Evolutionary conservation across 2,113 vertebrate genomes (phyloP).

Genomic region (Pundamilia nyererei): DNA sequence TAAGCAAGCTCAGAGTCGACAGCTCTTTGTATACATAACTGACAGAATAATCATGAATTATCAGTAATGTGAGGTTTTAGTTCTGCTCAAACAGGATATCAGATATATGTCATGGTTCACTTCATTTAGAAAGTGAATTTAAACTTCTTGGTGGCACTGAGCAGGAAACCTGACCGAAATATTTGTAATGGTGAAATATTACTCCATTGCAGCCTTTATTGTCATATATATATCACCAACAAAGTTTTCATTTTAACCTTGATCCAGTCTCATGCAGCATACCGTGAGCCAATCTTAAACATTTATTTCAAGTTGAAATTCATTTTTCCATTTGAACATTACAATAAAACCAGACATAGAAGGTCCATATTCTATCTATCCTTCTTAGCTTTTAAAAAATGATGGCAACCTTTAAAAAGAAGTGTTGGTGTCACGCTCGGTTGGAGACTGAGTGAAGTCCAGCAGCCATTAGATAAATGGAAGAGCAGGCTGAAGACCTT

Average conservation of each 20-base stretch:
- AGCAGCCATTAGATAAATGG: slow-evolving; percentile 5
- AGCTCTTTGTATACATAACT: not conserved
- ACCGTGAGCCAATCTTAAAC: not conserved
- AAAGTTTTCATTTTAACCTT: not conserved
- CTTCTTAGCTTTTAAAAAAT: not conserved
- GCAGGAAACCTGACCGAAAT: not conserved
- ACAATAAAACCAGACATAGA: not conserved
- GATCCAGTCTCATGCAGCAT: not conserved
- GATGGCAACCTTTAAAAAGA: not conserved
- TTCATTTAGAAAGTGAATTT: not conserved
- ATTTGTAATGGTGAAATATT: not conserved
- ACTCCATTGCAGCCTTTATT: not conserved
- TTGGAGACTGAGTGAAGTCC: not conserved
- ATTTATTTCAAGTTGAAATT: not conserved
- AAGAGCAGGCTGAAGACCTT: not conserved
- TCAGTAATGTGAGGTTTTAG: not conserved
- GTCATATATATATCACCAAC: not conserved
- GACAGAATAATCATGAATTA: not conserved
- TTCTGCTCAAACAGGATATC: not conserved
- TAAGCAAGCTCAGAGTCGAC: not conserved
- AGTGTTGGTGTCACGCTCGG: not conserved
- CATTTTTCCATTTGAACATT: not conserved
- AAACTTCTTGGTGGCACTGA: not conserved
- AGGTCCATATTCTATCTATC: not conserved
- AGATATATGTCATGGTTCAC: not conserved